Conservation (phyloP, 2,113 vertebrate species). For the Tachycineta bicolor region DNA sequence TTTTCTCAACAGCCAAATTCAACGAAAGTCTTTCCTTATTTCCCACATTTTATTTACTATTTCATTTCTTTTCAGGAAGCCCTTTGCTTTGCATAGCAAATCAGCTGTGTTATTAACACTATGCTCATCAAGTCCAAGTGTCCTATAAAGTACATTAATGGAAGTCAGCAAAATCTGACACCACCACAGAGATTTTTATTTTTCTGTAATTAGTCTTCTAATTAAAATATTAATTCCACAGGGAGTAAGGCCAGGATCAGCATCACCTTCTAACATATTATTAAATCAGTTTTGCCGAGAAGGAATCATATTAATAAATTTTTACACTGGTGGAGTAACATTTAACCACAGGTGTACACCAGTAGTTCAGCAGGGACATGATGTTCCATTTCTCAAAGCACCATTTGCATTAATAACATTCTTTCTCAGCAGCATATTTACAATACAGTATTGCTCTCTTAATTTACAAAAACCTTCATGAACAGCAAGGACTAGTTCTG, state of each 20-base stretch:
- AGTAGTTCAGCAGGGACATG: background rate
- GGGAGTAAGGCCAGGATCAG: slow-evolving; percentile 14
- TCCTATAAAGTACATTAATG: background rate
- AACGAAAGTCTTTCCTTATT: background rate
- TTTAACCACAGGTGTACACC: background rate
- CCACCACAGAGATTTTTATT: background rate
- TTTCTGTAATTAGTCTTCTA: background rate
- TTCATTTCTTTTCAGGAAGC: background rate
- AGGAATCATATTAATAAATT: background rate
- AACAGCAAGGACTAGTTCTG: background rate
- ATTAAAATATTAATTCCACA: background rate
- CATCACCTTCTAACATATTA: background rate
- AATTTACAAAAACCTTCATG: slow-evolving; percentile 14
- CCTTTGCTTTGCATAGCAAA: slow-evolving; percentile 10
- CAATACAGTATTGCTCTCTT: slow-evolving; percentile 37
- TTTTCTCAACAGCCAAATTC: background rate
- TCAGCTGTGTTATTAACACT: background rate
- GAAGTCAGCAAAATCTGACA: slow-evolving; percentile 36
- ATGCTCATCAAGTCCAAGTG: background rate
- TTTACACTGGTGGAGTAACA: background rate
- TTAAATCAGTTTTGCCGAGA: background rate
- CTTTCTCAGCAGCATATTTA: slow-evolving; percentile 32
- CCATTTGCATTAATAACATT: background rate
- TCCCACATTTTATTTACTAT: background rate
- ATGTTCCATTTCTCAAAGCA: background rate